These are phyloP conservation scores for Eristalis pertinax DNA, from an alignment of 2,888 invertebrate species.

Conservation along the genomic window DNA sequence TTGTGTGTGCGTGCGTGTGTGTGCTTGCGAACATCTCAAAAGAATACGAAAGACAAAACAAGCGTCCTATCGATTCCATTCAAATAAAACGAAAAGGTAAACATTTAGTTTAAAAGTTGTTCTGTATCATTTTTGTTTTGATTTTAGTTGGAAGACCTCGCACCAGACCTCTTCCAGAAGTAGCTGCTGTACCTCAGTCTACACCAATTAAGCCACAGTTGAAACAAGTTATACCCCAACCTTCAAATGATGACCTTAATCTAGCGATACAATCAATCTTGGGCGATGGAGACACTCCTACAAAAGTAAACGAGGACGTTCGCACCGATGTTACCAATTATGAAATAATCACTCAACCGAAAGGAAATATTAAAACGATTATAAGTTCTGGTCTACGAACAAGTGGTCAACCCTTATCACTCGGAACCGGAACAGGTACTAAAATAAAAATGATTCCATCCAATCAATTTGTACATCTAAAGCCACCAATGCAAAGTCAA, in stretches of 20 bases:
- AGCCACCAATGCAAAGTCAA: slow-evolving; percentile 76
- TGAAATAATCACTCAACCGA: slow-evolving; percentile 75
- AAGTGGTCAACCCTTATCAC: slow-evolving; percentile 52
- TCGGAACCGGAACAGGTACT: slow-evolving; percentile 73
- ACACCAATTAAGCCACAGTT: slow-evolving; percentile 48
- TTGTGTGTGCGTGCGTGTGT: slow-evolving; percentile 24
- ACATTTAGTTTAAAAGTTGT: slow-evolving; percentile 63
- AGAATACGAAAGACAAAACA: slow-evolving; percentile 74
- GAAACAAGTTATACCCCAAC: slow-evolving; percentile 73
- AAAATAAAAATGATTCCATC: slow-evolving; percentile 81
- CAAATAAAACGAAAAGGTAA: slow-evolving; percentile 81
- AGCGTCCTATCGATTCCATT: slow-evolving; percentile 78
- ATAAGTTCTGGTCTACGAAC: slow-evolving; percentile 42
- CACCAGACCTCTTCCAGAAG: slow-evolving; percentile 76
- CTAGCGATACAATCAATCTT: slow-evolving; percentile 81
- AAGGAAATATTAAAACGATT: slow-evolving; percentile 72
- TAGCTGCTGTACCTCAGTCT: slow-evolving; percentile 2
- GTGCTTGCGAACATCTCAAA: slow-evolving; percentile 8
- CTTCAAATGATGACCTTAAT: slow-evolving; percentile 78
- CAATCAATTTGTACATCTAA: slow-evolving; percentile 80
- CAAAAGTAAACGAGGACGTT: slow-evolving; percentile 60
- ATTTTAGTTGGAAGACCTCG: slow-evolving; percentile 83
- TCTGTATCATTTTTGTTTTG: slow-evolving; percentile 41
- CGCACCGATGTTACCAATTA: slow-evolving; percentile 75
- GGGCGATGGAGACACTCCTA: slow-evolving; percentile 76